These are phyloP conservation scores for Drosophila littoralis DNA, from an alignment of 1,140 invertebrate species.

Conservation along the genomic window DNA sequence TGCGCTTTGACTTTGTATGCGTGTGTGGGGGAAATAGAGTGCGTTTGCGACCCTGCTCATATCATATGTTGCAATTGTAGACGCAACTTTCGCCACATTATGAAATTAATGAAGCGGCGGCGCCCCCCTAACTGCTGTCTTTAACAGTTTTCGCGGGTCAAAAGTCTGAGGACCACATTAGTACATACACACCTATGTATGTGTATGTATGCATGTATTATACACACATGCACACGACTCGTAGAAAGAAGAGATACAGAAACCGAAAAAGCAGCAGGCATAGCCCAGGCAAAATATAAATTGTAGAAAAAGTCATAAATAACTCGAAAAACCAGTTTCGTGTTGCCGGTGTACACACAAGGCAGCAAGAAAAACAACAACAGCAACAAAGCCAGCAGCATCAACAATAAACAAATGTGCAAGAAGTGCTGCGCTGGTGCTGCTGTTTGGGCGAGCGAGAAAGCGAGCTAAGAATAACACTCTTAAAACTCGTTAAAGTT, in stretches of 20 bases:
- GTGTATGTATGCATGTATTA: neutral
- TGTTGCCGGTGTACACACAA: slow-evolving; percentile 79
- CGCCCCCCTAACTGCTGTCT: slow-evolving; percentile 41
- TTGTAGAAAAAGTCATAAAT: slow-evolving; percentile 79
- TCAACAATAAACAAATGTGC: slow-evolving; percentile 73
- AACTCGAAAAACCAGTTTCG: slow-evolving; percentile 81
- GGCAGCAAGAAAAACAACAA: slow-evolving; percentile 39
- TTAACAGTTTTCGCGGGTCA: slow-evolving; percentile 68
- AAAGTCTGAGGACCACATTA: slow-evolving; percentile 54
- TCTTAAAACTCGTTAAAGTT: slow-evolving; percentile 78
- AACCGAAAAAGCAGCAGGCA: slow-evolving; percentile 50
- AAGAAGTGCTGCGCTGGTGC: slow-evolving; percentile 51
- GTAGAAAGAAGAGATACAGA: slow-evolving; percentile 52
- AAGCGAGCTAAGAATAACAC: slow-evolving; percentile 71
- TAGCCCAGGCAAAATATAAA: slow-evolving; percentile 66
- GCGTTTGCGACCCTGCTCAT: slow-evolving; percentile 10
- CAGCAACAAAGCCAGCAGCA: slow-evolving; percentile 28
- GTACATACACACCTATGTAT: slow-evolving; percentile 1
- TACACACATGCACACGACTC: neutral
- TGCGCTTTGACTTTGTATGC: slow-evolving; percentile 49
- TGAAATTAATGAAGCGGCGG: slow-evolving; percentile 62
- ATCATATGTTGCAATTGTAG: slow-evolving; percentile 56
- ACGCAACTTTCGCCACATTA: slow-evolving; percentile 77
- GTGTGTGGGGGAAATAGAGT: slow-evolving; percentile 16
- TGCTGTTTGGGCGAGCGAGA: slow-evolving; percentile 41